Evolutionary conservation across 30 jellyfish, hydroid and myxozoan species (phyloP).

Genomic region (Hydra vulgaris): DNA sequence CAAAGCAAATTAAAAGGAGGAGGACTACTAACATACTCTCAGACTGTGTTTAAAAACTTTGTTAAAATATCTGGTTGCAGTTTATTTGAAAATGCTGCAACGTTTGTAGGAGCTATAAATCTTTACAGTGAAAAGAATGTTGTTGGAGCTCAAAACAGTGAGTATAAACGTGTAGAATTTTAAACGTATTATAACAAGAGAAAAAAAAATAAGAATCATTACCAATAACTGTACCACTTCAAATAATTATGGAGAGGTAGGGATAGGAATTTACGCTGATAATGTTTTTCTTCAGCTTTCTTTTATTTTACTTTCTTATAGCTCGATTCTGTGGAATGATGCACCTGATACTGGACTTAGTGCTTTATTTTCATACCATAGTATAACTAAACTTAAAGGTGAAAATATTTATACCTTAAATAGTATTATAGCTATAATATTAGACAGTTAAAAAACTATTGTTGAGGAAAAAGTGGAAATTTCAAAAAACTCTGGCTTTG

Average conservation of each 20-base stretch:
- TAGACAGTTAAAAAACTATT: not conserved
- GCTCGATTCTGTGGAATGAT: not conserved
- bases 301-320: not conserved
- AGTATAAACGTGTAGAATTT: no score
- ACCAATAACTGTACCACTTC: not conserved
- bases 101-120: not conserved
- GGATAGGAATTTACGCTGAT: not conserved
- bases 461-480: not conserved
- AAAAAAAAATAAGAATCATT: not conserved
- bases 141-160: no score
- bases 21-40: not conserved
- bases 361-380: not conserved
- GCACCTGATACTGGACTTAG: not conserved
- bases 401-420: not conserved
- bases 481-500: not conserved
- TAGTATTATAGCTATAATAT: not conserved
- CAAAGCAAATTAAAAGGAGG: not conserved
- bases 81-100: not conserved
- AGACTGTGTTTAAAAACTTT: not conserved
- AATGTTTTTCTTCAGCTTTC: not conserved
- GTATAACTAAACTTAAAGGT: not conserved
- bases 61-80: not conserved
- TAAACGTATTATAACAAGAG: no score
- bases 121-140: not conserved
- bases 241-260: not conserved